Conservation (phyloP, 2,888 invertebrate species). For the Dexiosoma caninum region DNA sequence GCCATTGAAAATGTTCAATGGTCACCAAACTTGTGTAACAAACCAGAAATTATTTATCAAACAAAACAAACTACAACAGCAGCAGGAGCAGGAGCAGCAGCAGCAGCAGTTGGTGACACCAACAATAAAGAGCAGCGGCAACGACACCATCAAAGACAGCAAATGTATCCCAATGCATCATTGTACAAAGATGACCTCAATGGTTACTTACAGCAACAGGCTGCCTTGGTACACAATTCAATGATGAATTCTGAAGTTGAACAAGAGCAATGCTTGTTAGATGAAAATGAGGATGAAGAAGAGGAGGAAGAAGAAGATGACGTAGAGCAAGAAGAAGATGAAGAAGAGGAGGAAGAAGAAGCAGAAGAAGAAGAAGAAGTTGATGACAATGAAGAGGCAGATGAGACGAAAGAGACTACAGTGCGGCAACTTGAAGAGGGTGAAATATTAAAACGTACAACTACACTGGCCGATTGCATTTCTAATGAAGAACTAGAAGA, state of each 20-base stretch:
- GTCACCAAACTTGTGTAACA: slow-evolving; percentile 52
- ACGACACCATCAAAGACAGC: slow-evolving; percentile 43
- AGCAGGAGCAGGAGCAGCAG: slow-evolving; percentile 23
- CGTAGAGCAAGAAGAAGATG: background rate
- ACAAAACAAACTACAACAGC: slow-evolving; percentile 29
- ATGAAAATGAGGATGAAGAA: slow-evolving; percentile 42
- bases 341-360: background rate
- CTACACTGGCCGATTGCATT: slow-evolving; percentile 16
- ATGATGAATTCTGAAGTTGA: slow-evolving; percentile 80
- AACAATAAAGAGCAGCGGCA: slow-evolving; percentile 39
- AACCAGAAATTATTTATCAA: slow-evolving; percentile 46
- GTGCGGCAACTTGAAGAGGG: background rate
- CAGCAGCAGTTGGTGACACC: slow-evolving; percentile 46
- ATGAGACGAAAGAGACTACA: background rate
- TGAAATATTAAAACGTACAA: slow-evolving; percentile 13
- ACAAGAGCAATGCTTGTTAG: slow-evolving; percentile 25
- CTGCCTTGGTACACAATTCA: slow-evolving; percentile 89
- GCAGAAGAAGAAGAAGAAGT: slow-evolving; percentile 3
- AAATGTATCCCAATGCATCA: slow-evolving; percentile 42
- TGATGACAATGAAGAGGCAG: background rate
- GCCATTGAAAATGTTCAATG: slow-evolving; percentile 44
- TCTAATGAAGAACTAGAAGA: slow-evolving; percentile 16
- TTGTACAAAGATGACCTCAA: slow-evolving; percentile 92
- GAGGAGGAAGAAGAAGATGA: slow-evolving; percentile 24
- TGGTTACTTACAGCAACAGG: slow-evolving; percentile 94